A percentile compares a stretch with the other conserved stretches of the same genome.
Conservation (phyloP, 2,888 invertebrate species). For the Pachliopta kotzebuea region DNA sequence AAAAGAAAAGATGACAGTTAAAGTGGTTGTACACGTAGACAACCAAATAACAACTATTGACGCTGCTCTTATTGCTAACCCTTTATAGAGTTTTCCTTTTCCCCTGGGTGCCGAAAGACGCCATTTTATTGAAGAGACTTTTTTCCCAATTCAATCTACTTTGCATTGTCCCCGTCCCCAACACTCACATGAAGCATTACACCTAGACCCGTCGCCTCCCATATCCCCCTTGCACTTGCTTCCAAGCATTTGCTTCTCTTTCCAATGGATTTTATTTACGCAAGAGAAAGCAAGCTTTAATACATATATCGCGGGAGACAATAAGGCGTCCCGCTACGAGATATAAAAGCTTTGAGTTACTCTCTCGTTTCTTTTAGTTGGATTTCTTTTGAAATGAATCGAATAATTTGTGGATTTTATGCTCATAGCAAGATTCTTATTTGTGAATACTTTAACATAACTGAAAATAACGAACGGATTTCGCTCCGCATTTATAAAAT, state of each 20-base stretch:
- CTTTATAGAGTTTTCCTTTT: slow-evolving; percentile 60
- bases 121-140: slow-evolving; percentile 69
- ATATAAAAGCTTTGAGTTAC: slow-evolving; percentile 81
- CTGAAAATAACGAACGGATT: slow-evolving; percentile 57
- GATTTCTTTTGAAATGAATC: slow-evolving; percentile 79
- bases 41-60: slow-evolving; percentile 48
- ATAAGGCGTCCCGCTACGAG: slow-evolving; percentile 76
- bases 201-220: slow-evolving; percentile 58
- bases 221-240: slow-evolving; percentile 62
- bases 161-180: slow-evolving; percentile 76
- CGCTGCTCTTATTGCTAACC: slow-evolving; percentile 68
- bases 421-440: slow-evolving; percentile 65
- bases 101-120: slow-evolving; percentile 67
- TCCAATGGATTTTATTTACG: slow-evolving; percentile 78
- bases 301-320: slow-evolving; percentile 78
- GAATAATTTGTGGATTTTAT: slow-evolving; percentile 77
- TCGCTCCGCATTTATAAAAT: slow-evolving; percentile 31
- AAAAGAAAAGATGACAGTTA: neutral
- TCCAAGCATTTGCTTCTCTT: slow-evolving; percentile 60
- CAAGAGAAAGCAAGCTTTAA: slow-evolving; percentile 78
- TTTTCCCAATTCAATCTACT: slow-evolving; percentile 79
- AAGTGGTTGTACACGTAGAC: neutral
- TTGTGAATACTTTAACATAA: slow-evolving; percentile 58
- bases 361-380: slow-evolving; percentile 73
- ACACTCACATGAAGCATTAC: slow-evolving; percentile 77